Base-by-base conservation (phyloP, 2,797 vertebrate genomes). In the Falco rusticolus region DNA sequence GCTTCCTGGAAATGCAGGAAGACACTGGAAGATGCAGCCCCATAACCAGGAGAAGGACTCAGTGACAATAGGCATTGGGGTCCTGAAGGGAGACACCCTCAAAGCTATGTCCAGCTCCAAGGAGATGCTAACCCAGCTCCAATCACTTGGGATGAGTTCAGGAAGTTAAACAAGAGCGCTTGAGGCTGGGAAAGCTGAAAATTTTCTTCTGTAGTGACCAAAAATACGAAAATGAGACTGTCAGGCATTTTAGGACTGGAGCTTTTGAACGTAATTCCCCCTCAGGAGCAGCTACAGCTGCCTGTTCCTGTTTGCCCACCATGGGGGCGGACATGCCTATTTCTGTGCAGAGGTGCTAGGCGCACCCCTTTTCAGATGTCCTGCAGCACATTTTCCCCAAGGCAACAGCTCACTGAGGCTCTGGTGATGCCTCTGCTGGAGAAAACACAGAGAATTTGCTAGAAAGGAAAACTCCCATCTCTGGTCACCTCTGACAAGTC, bases 191-290 rank as follows among this genome's bases (percentile, higher is more conserved):
- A 89, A 91, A 84, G 65, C 47, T 59, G 51, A 31, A 57, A 10
- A 6, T 80, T 94, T 94, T 94, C 66, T 61, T 78, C 59, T 61
- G 54, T 29, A 65, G 54, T 66, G 69, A 82, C 70, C 41, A 72
- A 69, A 91, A 91, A n/a, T 77, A n/a, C 74, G 82, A 93, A 91
- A 93, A 83, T 64, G 18, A 69, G 77, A 53, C 57, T 80, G n/a
- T 53, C 17, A 74, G 63, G 21, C 29, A 68, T 85, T 74, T 85
- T 57, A 63, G 22, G 48, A 48, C 14, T 41, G 33, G 34, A 48
- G 39, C 15, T 93, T 89, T 94, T 64, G 22, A 96, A 83, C 15
- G 24, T 9, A 60, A 74, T 89, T 87, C n/a, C 19, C 50, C 24
- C 65, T 53, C 0, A 1, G 50, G 70, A 94, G 18, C 70, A 56